Percentiles rank a stretch among this genome's conserved stretches.
Conservation (phyloP, 1,140 invertebrate genomes). For the Cheumatopsyche charites region DNA sequence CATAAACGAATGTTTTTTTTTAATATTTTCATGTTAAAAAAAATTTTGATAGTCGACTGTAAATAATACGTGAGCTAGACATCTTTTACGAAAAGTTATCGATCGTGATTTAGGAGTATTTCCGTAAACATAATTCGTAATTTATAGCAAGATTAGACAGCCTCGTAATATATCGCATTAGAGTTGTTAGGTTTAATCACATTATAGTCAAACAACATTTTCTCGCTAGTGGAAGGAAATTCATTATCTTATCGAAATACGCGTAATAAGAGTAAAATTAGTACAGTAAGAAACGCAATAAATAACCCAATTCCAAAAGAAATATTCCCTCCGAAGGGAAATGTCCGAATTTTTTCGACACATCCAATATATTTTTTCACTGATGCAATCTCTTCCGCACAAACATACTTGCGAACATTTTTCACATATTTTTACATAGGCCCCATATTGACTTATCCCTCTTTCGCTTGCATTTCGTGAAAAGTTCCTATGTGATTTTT, state of each 20-base stretch:
- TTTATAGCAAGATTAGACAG: not conserved
- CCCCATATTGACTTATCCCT: too few relatives aligned
- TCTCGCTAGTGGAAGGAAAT: not conserved
- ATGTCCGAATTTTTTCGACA: too few relatives aligned
- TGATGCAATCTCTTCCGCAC: too few relatives aligned
- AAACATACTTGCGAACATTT: too few relatives aligned
- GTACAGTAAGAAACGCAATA: not conserved
- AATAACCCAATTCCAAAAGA: too few relatives aligned
- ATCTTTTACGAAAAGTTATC: not conserved
- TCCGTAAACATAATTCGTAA: not conserved
- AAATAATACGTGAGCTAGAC: not conserved
- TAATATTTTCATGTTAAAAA: too few relatives aligned
- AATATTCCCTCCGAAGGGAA: too few relatives aligned
- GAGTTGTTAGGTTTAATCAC: not conserved
- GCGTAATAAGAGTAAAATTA: not conserved
- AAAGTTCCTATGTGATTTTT: too few relatives aligned
- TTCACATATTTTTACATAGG: too few relatives aligned
- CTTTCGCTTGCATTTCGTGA: too few relatives aligned
- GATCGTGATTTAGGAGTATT: not conserved
- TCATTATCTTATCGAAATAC: conserved; percentile 3
- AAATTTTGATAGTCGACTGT: not conserved
- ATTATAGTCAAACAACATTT: not conserved
- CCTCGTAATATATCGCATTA: conserved; percentile 2
- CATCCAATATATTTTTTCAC: too few relatives aligned
- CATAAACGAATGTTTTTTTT: too few relatives aligned